These are phyloP conservation scores for Oenanthe melanoleuca DNA, from an alignment of 2,113 vertebrate species.

Conservation along the genomic window DNA sequence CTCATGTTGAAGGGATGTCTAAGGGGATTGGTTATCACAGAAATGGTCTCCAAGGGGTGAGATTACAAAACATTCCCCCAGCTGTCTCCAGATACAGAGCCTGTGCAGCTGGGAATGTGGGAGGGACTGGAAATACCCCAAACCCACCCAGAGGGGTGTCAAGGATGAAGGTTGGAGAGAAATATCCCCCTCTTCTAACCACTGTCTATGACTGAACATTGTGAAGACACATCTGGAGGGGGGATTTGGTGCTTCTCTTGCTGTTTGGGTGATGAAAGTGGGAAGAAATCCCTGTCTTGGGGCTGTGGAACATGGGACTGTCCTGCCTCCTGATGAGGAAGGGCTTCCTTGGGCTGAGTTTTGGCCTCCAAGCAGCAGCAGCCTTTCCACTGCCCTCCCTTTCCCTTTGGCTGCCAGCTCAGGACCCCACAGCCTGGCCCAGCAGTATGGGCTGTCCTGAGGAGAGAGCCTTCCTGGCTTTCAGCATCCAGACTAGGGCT, in stretches of 20 bases:
- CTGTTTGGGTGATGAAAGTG: neutral
- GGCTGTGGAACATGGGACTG: neutral
- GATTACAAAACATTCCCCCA: neutral
- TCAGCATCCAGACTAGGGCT: neutral
- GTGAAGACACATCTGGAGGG: neutral
- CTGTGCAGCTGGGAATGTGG: neutral
- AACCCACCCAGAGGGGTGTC: neutral
- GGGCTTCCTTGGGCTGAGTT: neutral
- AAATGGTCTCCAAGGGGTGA: neutral
- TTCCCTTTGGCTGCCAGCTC: neutral
- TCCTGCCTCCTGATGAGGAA: neutral
- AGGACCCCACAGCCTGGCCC: neutral
- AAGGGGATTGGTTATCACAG: neutral
- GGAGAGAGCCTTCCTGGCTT: neutral
- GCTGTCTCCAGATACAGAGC: neutral
- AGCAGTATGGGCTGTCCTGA: neutral
- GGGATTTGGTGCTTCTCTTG: neutral
- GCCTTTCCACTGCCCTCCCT: neutral
- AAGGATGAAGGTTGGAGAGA: neutral
- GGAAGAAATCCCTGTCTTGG: neutral
- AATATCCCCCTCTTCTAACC: neutral
- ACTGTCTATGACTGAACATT: neutral
- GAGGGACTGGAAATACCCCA: neutral
- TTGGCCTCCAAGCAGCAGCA: neutral
- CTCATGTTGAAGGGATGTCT: neutral